Percentiles rank a stretch among this genome's conserved stretches.
These are phyloP conservation scores for Rhinolophus sinicus DNA, from an alignment of 2,113 vertebrate genomes.

Conservation along the genomic window DNA sequence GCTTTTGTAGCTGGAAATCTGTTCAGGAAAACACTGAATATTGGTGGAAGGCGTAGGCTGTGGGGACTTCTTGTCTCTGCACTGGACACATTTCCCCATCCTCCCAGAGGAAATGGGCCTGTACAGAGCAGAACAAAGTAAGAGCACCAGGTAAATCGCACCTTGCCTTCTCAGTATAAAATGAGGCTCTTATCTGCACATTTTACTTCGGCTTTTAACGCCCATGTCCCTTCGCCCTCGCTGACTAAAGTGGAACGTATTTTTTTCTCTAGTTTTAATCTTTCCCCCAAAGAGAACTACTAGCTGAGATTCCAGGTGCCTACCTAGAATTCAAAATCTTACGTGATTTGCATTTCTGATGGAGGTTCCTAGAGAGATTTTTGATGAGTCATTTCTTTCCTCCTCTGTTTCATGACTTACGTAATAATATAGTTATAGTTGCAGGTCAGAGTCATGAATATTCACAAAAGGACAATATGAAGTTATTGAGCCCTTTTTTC, in stretches of 20 bases:
- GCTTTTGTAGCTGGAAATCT: constrained; percentile 65
- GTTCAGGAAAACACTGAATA: constrained; percentile 57
- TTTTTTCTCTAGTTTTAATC: constrained; percentile 39
- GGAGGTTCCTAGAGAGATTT: not conserved
- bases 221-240: not conserved
- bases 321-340: not conserved
- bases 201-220: not conserved
- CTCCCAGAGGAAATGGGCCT: not conserved
- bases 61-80: not conserved
- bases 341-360: not conserved
- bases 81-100: not conserved
- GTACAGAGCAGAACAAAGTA: not conserved
- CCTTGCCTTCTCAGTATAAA: not conserved
- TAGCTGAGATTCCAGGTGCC: not conserved
- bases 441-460: not conserved
- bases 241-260: not conserved
- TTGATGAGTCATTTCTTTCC: not conserved
- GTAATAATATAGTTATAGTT: not conserved
- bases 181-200: not conserved
- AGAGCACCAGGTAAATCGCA: accelerated
- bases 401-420: not conserved
- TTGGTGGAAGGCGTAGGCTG: not conserved
- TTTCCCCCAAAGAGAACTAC: not conserved
- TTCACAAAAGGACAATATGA: not conserved
- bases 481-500: not conserved